Base-by-base conservation (phyloP, 2,888 invertebrate species). In the Drosophila parthenogenetica region DNA sequence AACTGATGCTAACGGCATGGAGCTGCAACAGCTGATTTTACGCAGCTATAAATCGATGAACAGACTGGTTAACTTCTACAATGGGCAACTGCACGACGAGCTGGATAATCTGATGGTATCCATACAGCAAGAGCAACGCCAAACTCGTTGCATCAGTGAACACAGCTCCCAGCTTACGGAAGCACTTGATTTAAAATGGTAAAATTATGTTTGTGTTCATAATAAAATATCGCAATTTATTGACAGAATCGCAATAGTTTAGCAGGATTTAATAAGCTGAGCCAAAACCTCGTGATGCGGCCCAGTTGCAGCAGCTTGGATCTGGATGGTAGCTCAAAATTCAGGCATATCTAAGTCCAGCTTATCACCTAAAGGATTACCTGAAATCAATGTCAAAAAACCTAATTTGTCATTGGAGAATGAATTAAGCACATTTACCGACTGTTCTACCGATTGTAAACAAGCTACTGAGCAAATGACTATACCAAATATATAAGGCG, bases 131-230 rank as follows among this genome's bases (percentile, higher is more conserved):
- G 48, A 53, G 17, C 17, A 37, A 16, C 19, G 17, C 1, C 22
- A 40, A 39, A n/a, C 32, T 3, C 67, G 73, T 10, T 50, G 37
- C 55, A 25, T 35, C 48, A 67, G 29, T 17, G 49, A 54, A 2
- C 74, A 68, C 16, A 74, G 59, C 42, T 73, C 73, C 13, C 73
- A 74, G 50, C 46, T 69, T 42, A 74, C 55, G 10, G 62, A 73
- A 19, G 62, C 62, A 8, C 74, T 73, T 3, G 69, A 74, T 25
- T 22, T 73, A 7, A 45, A 74, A 48, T 74, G 69, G 69, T 54
- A 55, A 53, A 19, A 10, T 10, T 5, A 5, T n/a, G 8, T 5
- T 29, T 14, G 22, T 25, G 11, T 25, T 11, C 2, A n/a, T 13
- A 19, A n/a, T 10, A 3, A n/a, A 37, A 29, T 46, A 2, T 10